phyloP scores from a whole-genome alignment of 2,888 invertebrate species.

The Heteromurus nitidus region DNA sequence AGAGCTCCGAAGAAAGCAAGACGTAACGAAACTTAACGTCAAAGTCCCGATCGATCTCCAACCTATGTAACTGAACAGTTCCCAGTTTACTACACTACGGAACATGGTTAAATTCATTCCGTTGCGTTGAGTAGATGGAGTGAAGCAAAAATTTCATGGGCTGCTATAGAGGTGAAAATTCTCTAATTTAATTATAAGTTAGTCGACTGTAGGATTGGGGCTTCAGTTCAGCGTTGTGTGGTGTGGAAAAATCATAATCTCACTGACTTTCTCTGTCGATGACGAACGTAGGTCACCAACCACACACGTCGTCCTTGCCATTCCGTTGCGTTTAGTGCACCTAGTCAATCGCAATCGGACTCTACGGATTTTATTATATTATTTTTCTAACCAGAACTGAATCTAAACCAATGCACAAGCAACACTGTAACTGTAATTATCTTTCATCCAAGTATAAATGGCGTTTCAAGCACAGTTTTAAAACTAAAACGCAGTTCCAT shows the following conservation, averaged over 20 bases:
- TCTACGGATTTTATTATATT: too few species aligned
- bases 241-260: constrained; percentile 47
- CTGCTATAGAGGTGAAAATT: constrained; percentile 64
- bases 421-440: too few species aligned
- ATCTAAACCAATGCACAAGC: too few species aligned
- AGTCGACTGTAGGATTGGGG: constrained; percentile 60
- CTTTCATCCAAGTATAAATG: too few species aligned
- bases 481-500: too few species aligned
- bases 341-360: too few species aligned
- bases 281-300: constrained; percentile 35
- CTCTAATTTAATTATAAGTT: constrained; percentile 64
- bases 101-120: constrained; percentile 37
- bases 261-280: constrained; percentile 39
- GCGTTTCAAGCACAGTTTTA: too few species aligned
- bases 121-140: too few species aligned
- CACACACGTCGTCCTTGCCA: constrained; percentile 20
- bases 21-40: constrained; percentile 11
- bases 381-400: too few species aligned
- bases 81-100: not conserved
- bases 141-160: constrained; percentile 43
- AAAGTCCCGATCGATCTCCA: constrained; percentile 49
- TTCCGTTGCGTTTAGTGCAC: constrained; percentile 14
- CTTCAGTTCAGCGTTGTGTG: too few species aligned
- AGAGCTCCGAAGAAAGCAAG: constrained; percentile 25
- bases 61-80: too few species aligned